Conservation (phyloP, 2,888 invertebrate genomes). For the Platycnemis pennipes region DNA sequence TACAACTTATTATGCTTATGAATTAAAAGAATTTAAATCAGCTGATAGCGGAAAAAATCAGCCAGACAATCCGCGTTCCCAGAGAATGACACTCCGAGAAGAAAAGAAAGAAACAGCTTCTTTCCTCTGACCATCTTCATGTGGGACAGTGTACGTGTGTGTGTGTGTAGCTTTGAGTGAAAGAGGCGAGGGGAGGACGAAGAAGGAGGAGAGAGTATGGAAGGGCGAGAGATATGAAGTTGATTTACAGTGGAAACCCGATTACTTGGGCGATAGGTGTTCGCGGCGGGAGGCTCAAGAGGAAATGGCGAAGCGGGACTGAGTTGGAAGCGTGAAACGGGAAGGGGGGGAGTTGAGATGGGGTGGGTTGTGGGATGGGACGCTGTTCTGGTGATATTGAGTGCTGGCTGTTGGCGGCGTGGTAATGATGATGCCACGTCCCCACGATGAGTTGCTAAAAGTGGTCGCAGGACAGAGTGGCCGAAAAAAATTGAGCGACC, state of each 20-base stretch:
- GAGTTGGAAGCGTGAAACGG: not conserved
- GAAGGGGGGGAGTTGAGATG: not conserved
- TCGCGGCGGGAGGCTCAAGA: not conserved
- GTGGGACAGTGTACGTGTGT: too few species aligned
- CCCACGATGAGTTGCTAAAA: slow-evolving; percentile 50
- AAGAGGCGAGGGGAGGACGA: not conserved
- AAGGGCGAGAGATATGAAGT: not conserved
- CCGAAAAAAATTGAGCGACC: too few species aligned
- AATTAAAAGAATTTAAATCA: too few species aligned
- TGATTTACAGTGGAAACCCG: slow-evolving; percentile 61
- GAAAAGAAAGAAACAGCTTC: too few species aligned
- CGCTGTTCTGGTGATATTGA: not conserved
- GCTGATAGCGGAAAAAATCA: too few species aligned
- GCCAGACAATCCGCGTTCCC: too few species aligned
- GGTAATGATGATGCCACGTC: slow-evolving; percentile 60
- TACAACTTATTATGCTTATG: too few species aligned
- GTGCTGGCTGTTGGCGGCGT: not conserved
- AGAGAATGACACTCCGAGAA: too few species aligned
- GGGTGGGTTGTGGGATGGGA: not conserved
- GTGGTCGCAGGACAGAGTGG: not conserved
- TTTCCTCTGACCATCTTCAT: too few species aligned
- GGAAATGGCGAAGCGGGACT: not conserved
- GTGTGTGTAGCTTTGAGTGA: too few species aligned
- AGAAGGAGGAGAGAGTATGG: not conserved
- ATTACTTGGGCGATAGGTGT: slow-evolving; percentile 52